A percentile compares a stretch with the other conserved stretches of the same genome.
Evolutionary conservation across 2,888 invertebrate species (phyloP).

Genomic region (Venustoraphidia nigricollis): DNA sequence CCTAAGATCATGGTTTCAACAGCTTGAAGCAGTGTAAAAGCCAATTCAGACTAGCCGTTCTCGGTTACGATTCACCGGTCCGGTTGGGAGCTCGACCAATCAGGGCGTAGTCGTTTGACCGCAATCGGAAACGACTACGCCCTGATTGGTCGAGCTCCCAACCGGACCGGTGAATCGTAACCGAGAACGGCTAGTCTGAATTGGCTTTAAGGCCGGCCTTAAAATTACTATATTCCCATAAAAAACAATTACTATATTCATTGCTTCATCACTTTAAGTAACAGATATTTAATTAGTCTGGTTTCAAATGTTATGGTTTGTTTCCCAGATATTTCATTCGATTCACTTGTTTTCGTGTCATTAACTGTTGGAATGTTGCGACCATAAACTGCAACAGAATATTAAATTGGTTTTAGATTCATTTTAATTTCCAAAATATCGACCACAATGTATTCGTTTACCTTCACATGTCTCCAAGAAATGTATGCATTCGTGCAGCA

Average conservation of each 20-base stretch:
- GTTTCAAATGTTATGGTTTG: conserved; percentile 89
- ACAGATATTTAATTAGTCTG: conserved; percentile 63
- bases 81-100: too few species aligned
- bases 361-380: conserved; percentile 68
- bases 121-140: too few species aligned
- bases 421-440: background rate
- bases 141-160: too few species aligned
- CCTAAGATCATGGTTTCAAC: too few species aligned
- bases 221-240: too few species aligned
- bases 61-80: too few species aligned
- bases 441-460: conserved; percentile 19
- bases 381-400: conserved; percentile 52
- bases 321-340: conserved; percentile 54
- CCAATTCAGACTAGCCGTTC: too few species aligned
- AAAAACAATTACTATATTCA: background rate
- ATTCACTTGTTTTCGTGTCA: conserved; percentile 62
- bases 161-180: too few species aligned
- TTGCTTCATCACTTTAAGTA: conserved; percentile 38
- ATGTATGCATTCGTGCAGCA: conserved; percentile 72
- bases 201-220: too few species aligned
- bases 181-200: too few species aligned
- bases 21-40: too few species aligned
- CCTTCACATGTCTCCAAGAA: conserved; percentile 84
- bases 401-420: background rate
- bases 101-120: too few species aligned